These are phyloP conservation scores for Cotesia chilonis DNA, from an alignment of 1,140 invertebrate species.

Conservation along the genomic window DNA sequence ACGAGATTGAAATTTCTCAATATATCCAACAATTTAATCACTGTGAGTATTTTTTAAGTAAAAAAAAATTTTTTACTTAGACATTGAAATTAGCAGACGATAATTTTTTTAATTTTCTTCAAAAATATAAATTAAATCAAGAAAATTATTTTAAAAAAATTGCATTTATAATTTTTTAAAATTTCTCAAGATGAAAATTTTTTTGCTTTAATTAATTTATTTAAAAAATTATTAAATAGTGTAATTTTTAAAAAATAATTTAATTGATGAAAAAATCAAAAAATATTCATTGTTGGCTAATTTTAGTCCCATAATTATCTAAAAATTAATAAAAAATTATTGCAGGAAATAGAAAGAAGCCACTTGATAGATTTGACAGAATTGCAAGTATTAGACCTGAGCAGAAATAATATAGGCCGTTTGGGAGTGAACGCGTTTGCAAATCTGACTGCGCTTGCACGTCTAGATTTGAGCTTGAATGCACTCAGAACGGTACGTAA, in stretches of 20 bases:
- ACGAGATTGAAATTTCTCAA: constrained; percentile 76
- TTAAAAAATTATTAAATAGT: too few relatives aligned
- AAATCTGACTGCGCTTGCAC: constrained; percentile 73
- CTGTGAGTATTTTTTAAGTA: constrained; percentile 66
- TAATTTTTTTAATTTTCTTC: background rate
- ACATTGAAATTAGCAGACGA: too few relatives aligned
- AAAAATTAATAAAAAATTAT: constrained; percentile 17
- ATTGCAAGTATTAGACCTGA: constrained; percentile 82
- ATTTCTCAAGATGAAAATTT: too few relatives aligned
- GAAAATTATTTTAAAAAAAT: background rate
- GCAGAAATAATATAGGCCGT: constrained; percentile 83
- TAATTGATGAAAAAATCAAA: too few relatives aligned
- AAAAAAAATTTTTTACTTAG: background rate
- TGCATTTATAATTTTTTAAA: background rate
- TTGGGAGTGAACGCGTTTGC: constrained; percentile 83
- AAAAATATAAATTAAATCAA: background rate
- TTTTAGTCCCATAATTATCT: too few relatives aligned
- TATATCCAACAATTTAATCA: constrained; percentile 84
- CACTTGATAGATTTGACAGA: constrained; percentile 72
- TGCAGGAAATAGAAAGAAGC: constrained; percentile 74
- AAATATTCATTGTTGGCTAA: too few relatives aligned
- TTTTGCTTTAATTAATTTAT: too few relatives aligned
- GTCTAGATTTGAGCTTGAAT: constrained; percentile 85
- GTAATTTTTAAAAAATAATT: too few relatives aligned
- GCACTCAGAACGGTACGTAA: constrained; percentile 81